phyloP scores from a whole-genome alignment of 2,113 vertebrate species.

The Genyomyrus donnyi region DNA sequence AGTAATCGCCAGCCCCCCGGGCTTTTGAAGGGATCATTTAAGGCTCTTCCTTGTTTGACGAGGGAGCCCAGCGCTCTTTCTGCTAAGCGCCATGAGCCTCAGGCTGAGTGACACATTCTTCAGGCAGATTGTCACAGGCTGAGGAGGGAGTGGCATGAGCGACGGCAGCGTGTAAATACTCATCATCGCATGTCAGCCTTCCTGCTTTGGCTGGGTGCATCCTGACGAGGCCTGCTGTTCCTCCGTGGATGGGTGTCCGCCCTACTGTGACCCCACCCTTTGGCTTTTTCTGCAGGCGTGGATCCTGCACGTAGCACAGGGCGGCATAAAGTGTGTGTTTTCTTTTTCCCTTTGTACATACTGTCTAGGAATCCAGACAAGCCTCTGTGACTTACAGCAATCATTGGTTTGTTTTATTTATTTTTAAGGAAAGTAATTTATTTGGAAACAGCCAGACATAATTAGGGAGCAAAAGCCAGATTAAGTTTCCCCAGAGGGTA shows the following conservation, averaged over 20 bases:
- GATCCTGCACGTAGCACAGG: background rate
- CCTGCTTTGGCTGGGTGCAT: background rate
- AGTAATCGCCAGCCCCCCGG: background rate
- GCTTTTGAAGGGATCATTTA: background rate
- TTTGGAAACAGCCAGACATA: background rate
- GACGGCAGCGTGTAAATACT: background rate
- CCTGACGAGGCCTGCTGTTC: background rate
- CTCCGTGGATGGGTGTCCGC: background rate
- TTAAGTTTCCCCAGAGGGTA: background rate
- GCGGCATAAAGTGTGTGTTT: background rate
- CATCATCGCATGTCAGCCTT: background rate
- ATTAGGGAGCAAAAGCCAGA: background rate
- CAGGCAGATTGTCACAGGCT: background rate
- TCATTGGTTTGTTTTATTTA: background rate
- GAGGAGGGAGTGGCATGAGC: background rate
- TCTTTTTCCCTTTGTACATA: background rate
- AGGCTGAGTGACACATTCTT: background rate
- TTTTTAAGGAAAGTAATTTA: background rate
- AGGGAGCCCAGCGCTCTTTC: background rate
- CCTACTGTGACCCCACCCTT: background rate
- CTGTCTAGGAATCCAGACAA: background rate
- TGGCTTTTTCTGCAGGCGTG: background rate
- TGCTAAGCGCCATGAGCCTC: background rate
- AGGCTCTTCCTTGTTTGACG: background rate
- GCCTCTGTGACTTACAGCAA: background rate